Evolutionary conservation across 2,113 vertebrate genomes (phyloP).

Genomic region (Chaetops frenatus): DNA sequence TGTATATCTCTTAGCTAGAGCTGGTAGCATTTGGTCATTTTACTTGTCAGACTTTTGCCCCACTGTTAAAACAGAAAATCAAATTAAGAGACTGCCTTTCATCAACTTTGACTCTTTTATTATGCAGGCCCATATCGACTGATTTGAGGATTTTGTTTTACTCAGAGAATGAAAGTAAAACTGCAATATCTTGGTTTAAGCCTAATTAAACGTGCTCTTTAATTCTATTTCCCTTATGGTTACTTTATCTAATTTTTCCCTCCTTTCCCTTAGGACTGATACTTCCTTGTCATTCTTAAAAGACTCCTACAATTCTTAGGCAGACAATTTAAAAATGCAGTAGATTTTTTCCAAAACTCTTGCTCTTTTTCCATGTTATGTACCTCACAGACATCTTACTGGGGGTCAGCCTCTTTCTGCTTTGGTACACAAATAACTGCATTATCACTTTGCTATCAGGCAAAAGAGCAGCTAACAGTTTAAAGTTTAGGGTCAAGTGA

Average conservation of each 20-base stretch:
- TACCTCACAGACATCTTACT: neutral
- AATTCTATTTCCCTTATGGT: neutral
- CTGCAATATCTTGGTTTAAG: neutral
- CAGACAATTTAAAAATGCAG: slow-evolving; percentile 3
- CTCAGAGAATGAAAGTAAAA: neutral
- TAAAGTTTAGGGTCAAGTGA: slow-evolving; percentile 66
- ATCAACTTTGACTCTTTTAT: neutral
- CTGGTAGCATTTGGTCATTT: neutral
- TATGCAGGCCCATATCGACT: neutral
- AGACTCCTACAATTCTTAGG: neutral
- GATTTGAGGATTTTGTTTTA: neutral
- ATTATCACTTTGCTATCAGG: slow-evolving; percentile 39
- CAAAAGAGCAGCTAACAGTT: slow-evolving; percentile 50
- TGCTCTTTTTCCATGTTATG: neutral
- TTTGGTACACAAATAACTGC: slow-evolving; percentile 31
- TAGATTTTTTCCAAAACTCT: slow-evolving; percentile 10
- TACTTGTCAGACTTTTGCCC: neutral
- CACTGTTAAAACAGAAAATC: neutral
- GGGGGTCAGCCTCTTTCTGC: slow-evolving; percentile 9
- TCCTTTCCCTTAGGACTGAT: neutral
- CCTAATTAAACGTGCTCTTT: neutral
- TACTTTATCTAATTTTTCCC: neutral
- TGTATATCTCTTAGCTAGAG: neutral
- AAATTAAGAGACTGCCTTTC: neutral
- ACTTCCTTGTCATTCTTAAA: neutral